Evolutionary conservation across 2,797 vertebrate genomes (phyloP), one percentile per base, ranked within the genome.

Genomic region (Tenualosa ilisha): DNA sequence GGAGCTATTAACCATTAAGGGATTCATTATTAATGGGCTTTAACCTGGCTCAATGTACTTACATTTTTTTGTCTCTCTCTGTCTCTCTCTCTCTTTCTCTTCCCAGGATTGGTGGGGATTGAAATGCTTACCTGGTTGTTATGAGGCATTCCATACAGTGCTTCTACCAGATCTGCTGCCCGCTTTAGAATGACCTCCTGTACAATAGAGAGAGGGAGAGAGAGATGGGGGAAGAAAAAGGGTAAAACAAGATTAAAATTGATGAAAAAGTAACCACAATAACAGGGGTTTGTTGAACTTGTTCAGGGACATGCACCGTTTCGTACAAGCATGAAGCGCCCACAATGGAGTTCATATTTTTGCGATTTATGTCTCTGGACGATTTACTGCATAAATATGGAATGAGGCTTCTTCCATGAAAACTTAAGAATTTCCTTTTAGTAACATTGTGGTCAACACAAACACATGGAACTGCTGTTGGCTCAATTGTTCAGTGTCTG

Each of bases 151-250:
- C 98, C 98, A 51, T 99, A 99, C 86, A 99, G 96, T 6, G 98
- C 98, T 93, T 99, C 98, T 37, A 99, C 98, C 90, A 99, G 95
- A 92, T 99, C 98, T 0, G 98, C 98, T 22, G 98, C 98, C 91
- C 98, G 95, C 93, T 99, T 99, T 88, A 99, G 95, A 93, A 99
- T 99, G 81, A 99, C 98, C 93, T 99, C 98, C 98, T 99, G 91
- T 87, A 90, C 87, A 83, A 15, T 0, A 3, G 3, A n/a, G 51
- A 84, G 9, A 13, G 50, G 3, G 15, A 31, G 50, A 22, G 50
- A 84, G 24, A 17, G 84, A 75, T 17, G 54, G 50, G 8, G 31
- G 3, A 50, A 37, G 13, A 20, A 40, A 49, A 11, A 72, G 68
- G 20, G 72, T 40, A 43, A 12, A 40, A 86, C 51, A 50, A 81